Evolutionary conservation across 2,113 vertebrate species (phyloP).

Genomic region (Chionis minor): DNA sequence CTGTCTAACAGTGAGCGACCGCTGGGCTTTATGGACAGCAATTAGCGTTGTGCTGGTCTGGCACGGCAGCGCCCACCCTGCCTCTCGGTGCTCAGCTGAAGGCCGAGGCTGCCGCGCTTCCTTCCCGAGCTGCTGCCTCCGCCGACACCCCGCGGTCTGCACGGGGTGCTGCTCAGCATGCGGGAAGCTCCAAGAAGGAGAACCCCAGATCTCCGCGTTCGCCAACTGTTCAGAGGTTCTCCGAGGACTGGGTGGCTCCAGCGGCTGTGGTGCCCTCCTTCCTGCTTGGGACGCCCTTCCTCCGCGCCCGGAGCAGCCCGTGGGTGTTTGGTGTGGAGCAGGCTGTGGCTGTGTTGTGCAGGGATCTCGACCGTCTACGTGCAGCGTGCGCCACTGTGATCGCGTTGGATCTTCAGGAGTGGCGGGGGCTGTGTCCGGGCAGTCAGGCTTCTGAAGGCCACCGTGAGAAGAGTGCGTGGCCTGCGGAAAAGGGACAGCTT

Average conservation of each 20-base stretch:
- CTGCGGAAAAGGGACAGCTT: neutral
- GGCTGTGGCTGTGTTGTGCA: neutral
- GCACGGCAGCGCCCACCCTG: neutral
- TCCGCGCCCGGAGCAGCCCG: neutral
- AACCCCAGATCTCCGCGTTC: neutral
- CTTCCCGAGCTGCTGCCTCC: neutral
- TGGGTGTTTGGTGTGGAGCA: rapidly evolving
- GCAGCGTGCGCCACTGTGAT: neutral
- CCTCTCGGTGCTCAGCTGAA: no score
- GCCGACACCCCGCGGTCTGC: neutral
- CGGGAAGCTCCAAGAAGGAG: neutral
- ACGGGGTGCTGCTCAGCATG: neutral
- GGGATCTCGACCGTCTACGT: no score
- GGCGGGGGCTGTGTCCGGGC: neutral
- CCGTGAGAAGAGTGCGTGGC: neutral
- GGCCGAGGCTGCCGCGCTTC: neutral
- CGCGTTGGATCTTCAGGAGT: neutral
- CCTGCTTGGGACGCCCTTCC: neutral
- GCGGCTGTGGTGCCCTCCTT: neutral
- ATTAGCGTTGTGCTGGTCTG: neutral
- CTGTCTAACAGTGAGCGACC: neutral
- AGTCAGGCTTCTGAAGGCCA: neutral
- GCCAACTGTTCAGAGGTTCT: neutral
- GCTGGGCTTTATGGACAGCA: neutral
- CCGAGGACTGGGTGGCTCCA: neutral